Conservation (phyloP, 2,888 invertebrate genomes). For the Onthophagus sagittarius region DNA sequence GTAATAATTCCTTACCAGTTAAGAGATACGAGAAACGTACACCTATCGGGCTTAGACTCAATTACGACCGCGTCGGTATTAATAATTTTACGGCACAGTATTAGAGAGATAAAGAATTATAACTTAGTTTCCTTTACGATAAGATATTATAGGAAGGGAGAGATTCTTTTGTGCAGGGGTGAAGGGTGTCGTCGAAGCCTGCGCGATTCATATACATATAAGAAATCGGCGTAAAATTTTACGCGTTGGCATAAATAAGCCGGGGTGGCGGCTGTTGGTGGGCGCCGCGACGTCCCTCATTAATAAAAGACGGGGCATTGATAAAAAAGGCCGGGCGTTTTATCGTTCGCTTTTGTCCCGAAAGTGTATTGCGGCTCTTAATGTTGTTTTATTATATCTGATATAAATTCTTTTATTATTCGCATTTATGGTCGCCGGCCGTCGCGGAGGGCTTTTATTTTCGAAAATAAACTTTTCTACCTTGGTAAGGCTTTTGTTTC, state of each 20-base stretch:
- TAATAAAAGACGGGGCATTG: constrained; percentile 39
- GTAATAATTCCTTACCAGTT: constrained; percentile 32
- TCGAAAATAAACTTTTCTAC: constrained; percentile 6
- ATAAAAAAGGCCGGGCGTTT: constrained; percentile 37
- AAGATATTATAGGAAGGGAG: constrained; percentile 29
- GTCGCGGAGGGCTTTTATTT: constrained; percentile 6
- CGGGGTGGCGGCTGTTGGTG: constrained; percentile 40
- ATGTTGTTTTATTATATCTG: constrained; percentile 39
- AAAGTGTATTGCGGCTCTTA: constrained; percentile 39
- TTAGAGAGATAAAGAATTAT: constrained; percentile 47
- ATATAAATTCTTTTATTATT: constrained; percentile 41
- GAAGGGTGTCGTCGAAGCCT: background rate
- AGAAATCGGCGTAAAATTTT: constrained; percentile 39
- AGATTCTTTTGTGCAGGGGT: constrained; percentile 29
- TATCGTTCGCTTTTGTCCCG: constrained; percentile 38
- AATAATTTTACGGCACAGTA: constrained; percentile 47
- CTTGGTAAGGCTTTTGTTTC: constrained; percentile 1
- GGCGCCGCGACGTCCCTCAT: constrained; percentile 38
- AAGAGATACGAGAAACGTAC: constrained; percentile 35
- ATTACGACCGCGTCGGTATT: constrained; percentile 46
- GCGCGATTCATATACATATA: constrained; percentile 28
- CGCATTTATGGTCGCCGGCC: constrained; percentile 34
- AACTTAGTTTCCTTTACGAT: constrained; percentile 39
- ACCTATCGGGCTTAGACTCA: constrained; percentile 45
- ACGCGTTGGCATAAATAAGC: constrained; percentile 38